Base-by-base conservation (phyloP, 2,888 invertebrate species). In the Drosophila cracens region DNA sequence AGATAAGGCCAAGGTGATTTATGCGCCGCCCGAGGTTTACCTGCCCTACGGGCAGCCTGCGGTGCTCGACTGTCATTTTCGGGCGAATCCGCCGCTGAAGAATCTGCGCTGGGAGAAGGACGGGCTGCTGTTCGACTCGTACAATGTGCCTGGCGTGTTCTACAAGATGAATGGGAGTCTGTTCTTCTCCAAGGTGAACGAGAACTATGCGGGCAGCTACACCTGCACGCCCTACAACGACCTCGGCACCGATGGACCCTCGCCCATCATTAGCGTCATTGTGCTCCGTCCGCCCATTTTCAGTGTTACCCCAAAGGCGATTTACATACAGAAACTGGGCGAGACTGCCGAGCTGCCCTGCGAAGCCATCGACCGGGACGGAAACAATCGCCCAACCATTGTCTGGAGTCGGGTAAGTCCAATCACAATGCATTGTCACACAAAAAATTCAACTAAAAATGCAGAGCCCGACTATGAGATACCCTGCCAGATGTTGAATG, bases 51-150 rank as follows among this genome's bases (percentile, higher is more conserved):
- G 98, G 27, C 95, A 96, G 87, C 95, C 96, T 6, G 97, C 96
- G 11, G 95, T 97, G 67, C 94, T 99, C 67, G 97, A 98, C 93
- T 99, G 99, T 92, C 97, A 98, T 93, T 97, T 97, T 91, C 95
- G 97, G 87, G 97, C 98, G 7, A 98, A 98, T 94, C 99, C 98
- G 21, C 97, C 98, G 11, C 94, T 98, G 80, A 97, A 97, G 60
- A 97, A 97, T 91, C 94, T 98, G 67, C 95, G 97, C 78, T 99
- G 99, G 98, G 97, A 97, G 92, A 98, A 98, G 93, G 98, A 98
- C 92, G 97, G 97, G 25, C 96, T 97, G 85, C 95, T 97, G 1
- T 98, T 97, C 92, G 97, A 98, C 92, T 97, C 98, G 0, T 97
- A 97, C 94, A 97, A 97, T 92, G 97, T 97, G 52, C 97, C 95